Evolutionary conservation across 2,113 vertebrate genomes (phyloP).

Genomic region (Hoplias malabaricus): DNA sequence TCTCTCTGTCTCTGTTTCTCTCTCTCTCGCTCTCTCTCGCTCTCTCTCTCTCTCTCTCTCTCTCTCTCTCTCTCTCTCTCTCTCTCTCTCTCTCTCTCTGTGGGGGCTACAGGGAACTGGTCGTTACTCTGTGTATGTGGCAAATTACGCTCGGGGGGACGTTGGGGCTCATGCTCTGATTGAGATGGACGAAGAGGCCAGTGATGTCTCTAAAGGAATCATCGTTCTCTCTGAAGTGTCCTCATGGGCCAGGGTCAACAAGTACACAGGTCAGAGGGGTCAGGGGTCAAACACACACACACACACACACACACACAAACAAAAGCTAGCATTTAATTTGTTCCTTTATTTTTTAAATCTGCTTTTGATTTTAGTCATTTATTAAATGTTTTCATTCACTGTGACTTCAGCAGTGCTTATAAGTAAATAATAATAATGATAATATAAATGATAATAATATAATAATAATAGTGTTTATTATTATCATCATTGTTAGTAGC

Average conservation of each 20-base stretch:
- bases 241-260: constrained; percentile 82
- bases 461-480: too few species aligned
- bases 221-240: constrained; percentile 86
- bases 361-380: too few species aligned
- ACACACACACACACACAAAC: too few species aligned
- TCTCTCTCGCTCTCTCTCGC: too few species aligned
- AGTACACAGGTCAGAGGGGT: constrained; percentile 81
- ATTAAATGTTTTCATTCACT: too few species aligned
- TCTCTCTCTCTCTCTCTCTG: neutral
- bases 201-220: constrained; percentile 79
- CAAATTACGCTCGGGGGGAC: constrained; percentile 89
- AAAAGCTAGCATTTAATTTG: too few species aligned
- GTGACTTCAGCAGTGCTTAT: too few species aligned
- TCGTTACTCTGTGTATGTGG: constrained; percentile 89
- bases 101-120: constrained; percentile 88
- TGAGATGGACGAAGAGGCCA: constrained; percentile 89
- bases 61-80: neutral
- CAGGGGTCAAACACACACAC: too few species aligned
- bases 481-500: too few species aligned
- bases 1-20: neutral
- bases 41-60: neutral
- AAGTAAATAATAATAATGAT: too few species aligned
- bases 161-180: constrained; percentile 88
- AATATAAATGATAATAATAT: too few species aligned
- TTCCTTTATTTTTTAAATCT: too few species aligned